Percentiles rank a stretch among this genome's conserved stretches.
These are phyloP conservation scores for Notospermus geniculatus DNA, from an alignment of 1,140 invertebrate species.

Conservation along the genomic window DNA sequence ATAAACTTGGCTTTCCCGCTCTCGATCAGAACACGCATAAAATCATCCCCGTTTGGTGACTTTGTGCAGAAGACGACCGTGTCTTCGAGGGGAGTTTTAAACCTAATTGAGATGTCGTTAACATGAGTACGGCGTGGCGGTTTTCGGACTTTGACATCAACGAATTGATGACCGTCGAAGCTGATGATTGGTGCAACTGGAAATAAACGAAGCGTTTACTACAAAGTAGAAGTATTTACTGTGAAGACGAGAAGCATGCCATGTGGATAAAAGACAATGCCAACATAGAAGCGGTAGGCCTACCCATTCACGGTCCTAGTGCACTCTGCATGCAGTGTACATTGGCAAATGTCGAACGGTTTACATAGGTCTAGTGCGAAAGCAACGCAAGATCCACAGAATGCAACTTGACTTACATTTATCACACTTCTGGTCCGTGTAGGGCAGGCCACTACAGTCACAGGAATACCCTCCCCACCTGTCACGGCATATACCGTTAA, in stretches of 20 bases:
- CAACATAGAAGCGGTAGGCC: too few relatives aligned
- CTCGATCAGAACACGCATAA: conserved; percentile 32
- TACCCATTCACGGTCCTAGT: too few relatives aligned
- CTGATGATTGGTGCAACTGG: conserved; percentile 37
- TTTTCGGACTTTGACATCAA: conserved; percentile 17
- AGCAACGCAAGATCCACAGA: too few relatives aligned
- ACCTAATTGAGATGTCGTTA: conserved; percentile 45
- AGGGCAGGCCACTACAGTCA: conserved; percentile 37
- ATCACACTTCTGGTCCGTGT: conserved; percentile 36
- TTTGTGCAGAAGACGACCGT: conserved; percentile 41
- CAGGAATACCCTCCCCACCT: conserved; percentile 34
- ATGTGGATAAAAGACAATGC: too few relatives aligned
- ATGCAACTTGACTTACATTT: conserved; percentile 35
- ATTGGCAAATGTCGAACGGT: too few relatives aligned
- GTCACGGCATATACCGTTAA: conserved; percentile 34
- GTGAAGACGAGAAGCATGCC: too few relatives aligned
- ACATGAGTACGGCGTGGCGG: conserved; percentile 28
- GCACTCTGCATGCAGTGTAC: too few relatives aligned
- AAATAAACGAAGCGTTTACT: conserved; percentile 2
- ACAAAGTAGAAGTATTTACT: not conserved
- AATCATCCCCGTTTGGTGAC: conserved; percentile 23
- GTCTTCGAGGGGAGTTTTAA: conserved; percentile 34
- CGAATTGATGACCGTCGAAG: conserved; percentile 31
- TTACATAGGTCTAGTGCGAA: too few relatives aligned
- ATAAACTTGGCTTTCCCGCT: conserved; percentile 37